Conservation (phyloP, 2,888 invertebrate species). For the Macrosiphum euphorbiae region DNA sequence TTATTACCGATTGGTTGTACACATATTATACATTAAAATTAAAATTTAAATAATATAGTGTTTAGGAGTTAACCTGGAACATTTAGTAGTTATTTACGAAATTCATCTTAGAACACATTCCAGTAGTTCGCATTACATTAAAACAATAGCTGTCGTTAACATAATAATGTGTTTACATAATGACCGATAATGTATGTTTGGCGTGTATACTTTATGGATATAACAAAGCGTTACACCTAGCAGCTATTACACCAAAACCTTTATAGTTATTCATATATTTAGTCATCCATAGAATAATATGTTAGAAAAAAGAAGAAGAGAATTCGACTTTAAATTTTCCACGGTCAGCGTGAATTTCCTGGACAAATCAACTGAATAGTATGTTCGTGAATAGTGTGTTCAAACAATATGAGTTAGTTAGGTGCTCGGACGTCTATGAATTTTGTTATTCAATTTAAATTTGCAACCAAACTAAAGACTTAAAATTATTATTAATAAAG, state of each 20-base stretch:
- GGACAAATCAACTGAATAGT: background rate
- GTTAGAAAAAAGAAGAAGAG: background rate
- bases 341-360: background rate
- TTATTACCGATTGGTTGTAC: background rate
- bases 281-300: background rate
- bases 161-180: slow-evolving; percentile 42
- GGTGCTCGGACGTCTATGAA: background rate
- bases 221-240: background rate
- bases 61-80: background rate
- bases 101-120: slow-evolving; percentile 44
- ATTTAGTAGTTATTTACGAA: background rate
- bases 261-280: slow-evolving; percentile 29
- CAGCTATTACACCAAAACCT: background rate
- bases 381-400: background rate
- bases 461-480: background rate
- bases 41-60: slow-evolving; percentile 29
- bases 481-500: background rate
- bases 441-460: background rate
- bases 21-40: background rate
- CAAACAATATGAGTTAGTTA: background rate
- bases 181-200: slow-evolving; percentile 16
- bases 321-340: background rate
- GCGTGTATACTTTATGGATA: background rate
- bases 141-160: slow-evolving; percentile 49
- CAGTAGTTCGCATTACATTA: slow-evolving; percentile 18